phyloP scores from a whole-genome alignment of 53 echinoderm and acorn worm species.

The Paracentrotus lividus region DNA sequence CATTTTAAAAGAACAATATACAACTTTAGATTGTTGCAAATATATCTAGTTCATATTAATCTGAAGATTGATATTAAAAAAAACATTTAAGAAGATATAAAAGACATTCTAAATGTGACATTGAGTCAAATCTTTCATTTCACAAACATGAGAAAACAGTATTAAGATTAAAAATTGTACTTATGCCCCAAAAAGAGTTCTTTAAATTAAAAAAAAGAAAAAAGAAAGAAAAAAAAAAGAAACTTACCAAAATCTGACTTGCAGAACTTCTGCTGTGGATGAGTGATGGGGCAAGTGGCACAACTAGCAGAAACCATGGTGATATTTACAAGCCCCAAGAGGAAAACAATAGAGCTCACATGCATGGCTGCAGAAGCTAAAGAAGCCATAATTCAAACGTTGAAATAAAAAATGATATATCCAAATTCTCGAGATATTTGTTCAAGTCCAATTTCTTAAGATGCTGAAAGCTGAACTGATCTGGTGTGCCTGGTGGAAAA shows the following conservation, averaged over 20 bases:
- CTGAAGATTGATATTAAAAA: too few species aligned
- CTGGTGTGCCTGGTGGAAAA: background rate
- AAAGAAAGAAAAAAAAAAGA: background rate
- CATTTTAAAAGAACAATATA: too few species aligned
- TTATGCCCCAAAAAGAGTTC: too few species aligned
- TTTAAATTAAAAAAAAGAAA: background rate
- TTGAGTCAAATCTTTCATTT: background rate
- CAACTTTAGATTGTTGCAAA: too few species aligned
- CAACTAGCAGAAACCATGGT: constrained; percentile 59
- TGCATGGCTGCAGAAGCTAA: background rate
- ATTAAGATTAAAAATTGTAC: too few species aligned
- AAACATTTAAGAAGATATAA: too few species aligned
- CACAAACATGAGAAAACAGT: too few species aligned
- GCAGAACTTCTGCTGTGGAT: constrained; percentile 78
- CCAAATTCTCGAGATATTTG: background rate
- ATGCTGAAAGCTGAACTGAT: background rate
- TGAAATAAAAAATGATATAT: background rate
- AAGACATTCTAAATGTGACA: background rate
- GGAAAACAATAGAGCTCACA: background rate
- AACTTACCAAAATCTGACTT: constrained; percentile 66
- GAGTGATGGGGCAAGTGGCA: constrained; percentile 70
- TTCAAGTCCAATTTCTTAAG: background rate
- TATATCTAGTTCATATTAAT: too few species aligned
- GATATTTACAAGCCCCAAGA: constrained; percentile 40
- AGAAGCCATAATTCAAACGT: constrained; percentile 25